A percentile compares a stretch with the other conserved stretches of the same genome.
Evolutionary conservation across 2,888 invertebrate species (phyloP).

Genomic region (Tipula unca): DNA sequence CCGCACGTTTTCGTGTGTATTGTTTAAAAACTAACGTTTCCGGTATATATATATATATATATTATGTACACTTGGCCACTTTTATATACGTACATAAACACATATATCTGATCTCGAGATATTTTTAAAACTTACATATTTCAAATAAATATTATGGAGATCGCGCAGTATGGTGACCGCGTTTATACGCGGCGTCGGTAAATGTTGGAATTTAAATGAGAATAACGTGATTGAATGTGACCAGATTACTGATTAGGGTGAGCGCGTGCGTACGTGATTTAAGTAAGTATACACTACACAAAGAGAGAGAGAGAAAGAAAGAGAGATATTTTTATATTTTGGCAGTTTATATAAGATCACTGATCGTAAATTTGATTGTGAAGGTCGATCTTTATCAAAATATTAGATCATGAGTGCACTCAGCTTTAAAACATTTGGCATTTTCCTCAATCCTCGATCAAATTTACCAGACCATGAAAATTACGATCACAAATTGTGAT

Average conservation of each 20-base stretch:
- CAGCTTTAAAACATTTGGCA: too few species aligned
- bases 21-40: constrained; percentile 8
- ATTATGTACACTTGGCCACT: not conserved
- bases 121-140: not conserved
- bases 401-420: too few species aligned
- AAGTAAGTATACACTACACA: not conserved
- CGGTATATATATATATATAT: too few species aligned
- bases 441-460: too few species aligned
- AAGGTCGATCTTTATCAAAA: not conserved
- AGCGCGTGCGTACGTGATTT: not conserved
- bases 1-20: not conserved
- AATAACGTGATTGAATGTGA: not conserved
- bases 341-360: not conserved
- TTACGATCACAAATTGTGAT: too few species aligned
- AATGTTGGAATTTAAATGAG: not conserved
- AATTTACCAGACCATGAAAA: too few species aligned
- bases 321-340: not conserved
- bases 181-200: not conserved
- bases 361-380: not conserved
- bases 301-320: not conserved
- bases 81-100: not conserved
- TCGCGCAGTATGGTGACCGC: not conserved
- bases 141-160: not conserved
- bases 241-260: not conserved
- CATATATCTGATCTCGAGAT: not conserved